Evolutionary conservation across 2,113 vertebrate genomes (phyloP), one percentile per base, ranked within the genome.

Genomic region (Petromus typicus): DNA sequence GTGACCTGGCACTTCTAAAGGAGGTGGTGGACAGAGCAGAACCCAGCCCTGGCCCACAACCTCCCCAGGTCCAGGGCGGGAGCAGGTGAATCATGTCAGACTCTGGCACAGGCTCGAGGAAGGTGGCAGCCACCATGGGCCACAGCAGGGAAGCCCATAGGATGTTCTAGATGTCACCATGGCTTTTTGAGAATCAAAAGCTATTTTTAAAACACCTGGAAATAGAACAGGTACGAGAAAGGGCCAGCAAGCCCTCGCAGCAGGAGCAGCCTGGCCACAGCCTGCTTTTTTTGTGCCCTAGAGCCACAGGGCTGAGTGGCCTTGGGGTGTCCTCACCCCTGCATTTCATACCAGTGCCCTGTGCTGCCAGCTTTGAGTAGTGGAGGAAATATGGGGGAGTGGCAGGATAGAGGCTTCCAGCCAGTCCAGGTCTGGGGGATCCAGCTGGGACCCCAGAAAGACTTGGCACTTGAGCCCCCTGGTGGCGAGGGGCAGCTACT

Each of bases 81-180:
- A 48, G 10, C 57, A 82, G 37, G 45, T 1, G 12, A 73, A 54
- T 22, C 18, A 32, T 1, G 27, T 45, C 54, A 0, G 13, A 1
- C 11, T 67, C 18, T 16, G 25, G 5, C 64, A 25, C 1, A 10
- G 43, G 23, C 40, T 27, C 5, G 51, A 20, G 34, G 69, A 48
- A 0, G 11, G 5, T 2, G 14, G 20, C 14, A 7, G 5, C 20
- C 2, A 3, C 1, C 0, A 4, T 14, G 32, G 25, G 11, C 25
- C 6, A 2, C 13, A 14, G 63, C 40, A 34, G 22, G n/a, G 87
- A 3, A 0, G 23, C n/a, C 27, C 56, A 30, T 6, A 43, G 54
- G 30, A 25, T 9, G 17, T 32, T 48, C 13, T 2, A 2, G 20
- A 3, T 1, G 43, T 25, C 69, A 16, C 17, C 66, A 9, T 1